Evolutionary conservation across 2,797 vertebrate species (phyloP), one percentile per base, ranked within the genome.

Genomic region (Okamejei kenojei): DNA sequence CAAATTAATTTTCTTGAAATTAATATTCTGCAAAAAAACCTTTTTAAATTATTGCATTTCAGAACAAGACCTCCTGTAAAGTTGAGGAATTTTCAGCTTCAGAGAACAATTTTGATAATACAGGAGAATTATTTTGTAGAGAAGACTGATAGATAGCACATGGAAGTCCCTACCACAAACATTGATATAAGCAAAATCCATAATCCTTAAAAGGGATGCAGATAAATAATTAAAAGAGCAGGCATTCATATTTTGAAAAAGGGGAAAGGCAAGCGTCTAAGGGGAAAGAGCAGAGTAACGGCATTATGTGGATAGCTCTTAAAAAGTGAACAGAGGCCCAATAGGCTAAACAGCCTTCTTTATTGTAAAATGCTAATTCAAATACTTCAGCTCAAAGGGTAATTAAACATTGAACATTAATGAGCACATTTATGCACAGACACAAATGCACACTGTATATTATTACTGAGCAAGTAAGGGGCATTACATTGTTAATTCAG

Each of bases 1-100:
- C 63, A 68, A 88, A 88, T 88, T 88, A 88, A 32, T 65, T 35
- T 32, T 35, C 84, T 88, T 65, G 15, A 65, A 65, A 82, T 82
- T 58, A 7, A 58, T 82, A 26, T 88, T 65, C n/a, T 19, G 8
- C 58, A 35, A 21, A 65, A 65, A 21, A 2, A 54, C 15, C 29
- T 17, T 86, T 45, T 65, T 15, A 15, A 86, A 61, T 61, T 15
- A 61, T 15, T n/a, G 29, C 63, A 61, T 63, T 68, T 68, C 65
- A 68, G 65, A 68, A 86, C 26, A 1, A n/a, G 63, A 86, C 82
- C 58, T 21, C 15, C 82, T 86, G 13, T 13, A 32, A 86, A 32
- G 82, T 86, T 65, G 17, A 29, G 54, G 11, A 1, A 26, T 32
- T 32, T 63, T 17, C 17, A 13, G n/a, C 13, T 86, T 86, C 58